These are phyloP conservation scores for Ooceraea biroi DNA, from an alignment of 1,140 invertebrate species.

Conservation along the genomic window DNA sequence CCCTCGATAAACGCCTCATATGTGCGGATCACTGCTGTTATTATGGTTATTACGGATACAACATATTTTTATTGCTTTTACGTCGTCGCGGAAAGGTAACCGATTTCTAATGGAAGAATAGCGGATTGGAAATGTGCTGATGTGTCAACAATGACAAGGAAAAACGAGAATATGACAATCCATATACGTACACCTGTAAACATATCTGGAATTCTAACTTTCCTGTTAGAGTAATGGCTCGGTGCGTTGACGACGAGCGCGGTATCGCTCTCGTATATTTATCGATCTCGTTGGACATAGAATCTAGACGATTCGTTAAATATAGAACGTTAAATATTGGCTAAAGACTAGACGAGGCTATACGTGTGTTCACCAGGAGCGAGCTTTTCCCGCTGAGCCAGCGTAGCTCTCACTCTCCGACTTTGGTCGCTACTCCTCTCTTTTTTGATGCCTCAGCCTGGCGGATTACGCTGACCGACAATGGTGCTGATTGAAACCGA, in stretches of 20 bases:
- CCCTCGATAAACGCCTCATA: neutral
- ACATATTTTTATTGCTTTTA: neutral
- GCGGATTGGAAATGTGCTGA: neutral
- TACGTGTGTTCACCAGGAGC: slow-evolving; percentile 39
- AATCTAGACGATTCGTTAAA: slow-evolving; percentile 56
- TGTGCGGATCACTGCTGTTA: neutral
- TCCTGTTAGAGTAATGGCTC: slow-evolving; percentile 28
- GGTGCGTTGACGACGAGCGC: slow-evolving; percentile 30
- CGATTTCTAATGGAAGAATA: slow-evolving; percentile 4
- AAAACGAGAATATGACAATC: slow-evolving; percentile 11
- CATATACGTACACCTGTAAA: neutral
- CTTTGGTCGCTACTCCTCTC: slow-evolving; percentile 16
- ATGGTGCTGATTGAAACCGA: slow-evolving; percentile 85
- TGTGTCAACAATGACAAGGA: slow-evolving; percentile 17
- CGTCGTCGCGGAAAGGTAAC: neutral
- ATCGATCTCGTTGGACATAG: slow-evolving; percentile 44
- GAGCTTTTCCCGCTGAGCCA: slow-evolving; percentile 45
- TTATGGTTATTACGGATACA: neutral
- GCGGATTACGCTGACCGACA: slow-evolving; percentile 78
- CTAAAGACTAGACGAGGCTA: slow-evolving; percentile 60
- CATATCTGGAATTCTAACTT: slow-evolving; percentile 25
- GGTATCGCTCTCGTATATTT: slow-evolving; percentile 30
- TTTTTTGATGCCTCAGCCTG: slow-evolving; percentile 37
- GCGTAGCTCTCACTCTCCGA: slow-evolving; percentile 38
- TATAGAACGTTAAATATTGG: slow-evolving; percentile 63